Percentiles rank a stretch among this genome's conserved stretches.
Conservation (phyloP, 2,113 vertebrate genomes). For the Dolichallabes microphthalmus region DNA sequence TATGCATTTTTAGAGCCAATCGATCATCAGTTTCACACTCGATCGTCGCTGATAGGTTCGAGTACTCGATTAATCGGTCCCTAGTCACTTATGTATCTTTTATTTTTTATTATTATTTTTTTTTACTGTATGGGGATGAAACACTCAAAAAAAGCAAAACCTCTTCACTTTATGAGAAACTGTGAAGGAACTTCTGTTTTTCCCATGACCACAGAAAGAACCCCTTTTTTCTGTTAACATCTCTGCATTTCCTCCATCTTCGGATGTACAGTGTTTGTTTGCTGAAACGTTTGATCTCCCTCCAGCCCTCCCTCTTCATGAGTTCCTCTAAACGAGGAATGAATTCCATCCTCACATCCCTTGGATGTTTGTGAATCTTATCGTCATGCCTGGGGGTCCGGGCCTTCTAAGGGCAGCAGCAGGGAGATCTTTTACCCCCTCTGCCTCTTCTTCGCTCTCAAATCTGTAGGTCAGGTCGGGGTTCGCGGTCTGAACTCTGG, state of each 20-base stretch:
- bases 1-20: too few species aligned
- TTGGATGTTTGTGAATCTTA: conserved; percentile 17
- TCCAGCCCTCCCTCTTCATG: conserved; percentile 12
- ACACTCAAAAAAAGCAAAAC: neutral
- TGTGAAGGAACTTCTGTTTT: neutral
- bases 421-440: conserved; percentile 20
- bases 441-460: neutral
- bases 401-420: conserved; percentile 16
- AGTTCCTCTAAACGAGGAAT: conserved; percentile 58
- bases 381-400: conserved; percentile 37
- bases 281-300: conserved; percentile 55
- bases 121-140: neutral
- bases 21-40: too few species aligned
- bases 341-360: conserved; percentile 39
- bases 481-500: conserved; percentile 43
- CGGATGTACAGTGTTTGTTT: conserved; percentile 64
- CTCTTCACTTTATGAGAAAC: neutral
- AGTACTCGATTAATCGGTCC: too few species aligned
- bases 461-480: neutral
- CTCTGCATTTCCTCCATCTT: conserved; percentile 67
- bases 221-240: conserved; percentile 42
- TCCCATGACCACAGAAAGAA: conserved; percentile 21
- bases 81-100: neutral
- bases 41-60: too few species aligned
- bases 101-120: too few species aligned